These are phyloP conservation scores for Pterocles gutturalis DNA, from an alignment of 2,113 vertebrate genomes.

Conservation along the genomic window DNA sequence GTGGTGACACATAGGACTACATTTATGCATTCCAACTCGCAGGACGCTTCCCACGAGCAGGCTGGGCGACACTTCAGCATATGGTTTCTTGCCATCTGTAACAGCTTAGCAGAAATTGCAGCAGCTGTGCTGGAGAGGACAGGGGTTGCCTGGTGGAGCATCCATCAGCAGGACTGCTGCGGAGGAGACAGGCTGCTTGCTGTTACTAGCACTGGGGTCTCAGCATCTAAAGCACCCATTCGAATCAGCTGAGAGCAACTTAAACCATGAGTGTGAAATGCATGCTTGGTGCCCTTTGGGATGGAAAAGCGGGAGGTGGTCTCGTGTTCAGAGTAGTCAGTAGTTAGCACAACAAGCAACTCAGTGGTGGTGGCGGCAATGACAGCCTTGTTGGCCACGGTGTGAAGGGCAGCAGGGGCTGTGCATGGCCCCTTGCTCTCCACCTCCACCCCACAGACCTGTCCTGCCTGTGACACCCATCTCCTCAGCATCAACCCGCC, in stretches of 20 bases:
- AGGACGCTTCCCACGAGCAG: neutral
- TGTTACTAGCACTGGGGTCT: rapidly evolving
- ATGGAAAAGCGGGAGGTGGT: neutral
- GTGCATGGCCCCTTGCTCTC: neutral
- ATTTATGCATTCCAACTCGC: neutral
- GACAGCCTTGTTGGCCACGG: neutral
- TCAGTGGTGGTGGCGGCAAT: neutral
- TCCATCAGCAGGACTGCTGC: neutral
- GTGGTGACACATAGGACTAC: neutral
- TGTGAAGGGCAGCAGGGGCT: neutral
- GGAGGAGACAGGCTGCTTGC: neutral
- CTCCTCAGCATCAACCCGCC: too few species aligned
- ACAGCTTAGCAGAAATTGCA: neutral
- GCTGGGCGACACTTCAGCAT: neutral
- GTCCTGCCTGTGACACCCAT: neutral
- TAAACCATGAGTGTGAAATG: rapidly evolving
- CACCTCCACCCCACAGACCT: rapidly evolving
- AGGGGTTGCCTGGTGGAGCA: neutral
- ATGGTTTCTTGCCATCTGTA: slow-evolving; percentile 6
- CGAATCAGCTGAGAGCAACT: neutral
- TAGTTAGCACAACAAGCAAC: neutral
- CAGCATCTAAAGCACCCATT: neutral
- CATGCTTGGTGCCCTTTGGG: neutral
- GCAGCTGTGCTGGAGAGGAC: slow-evolving; percentile 7
- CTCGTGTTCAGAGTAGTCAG: neutral